These are phyloP conservation scores for Quadroppia sp. DNA, from an alignment of 2,888 invertebrate genomes.

Conservation along the genomic window DNA sequence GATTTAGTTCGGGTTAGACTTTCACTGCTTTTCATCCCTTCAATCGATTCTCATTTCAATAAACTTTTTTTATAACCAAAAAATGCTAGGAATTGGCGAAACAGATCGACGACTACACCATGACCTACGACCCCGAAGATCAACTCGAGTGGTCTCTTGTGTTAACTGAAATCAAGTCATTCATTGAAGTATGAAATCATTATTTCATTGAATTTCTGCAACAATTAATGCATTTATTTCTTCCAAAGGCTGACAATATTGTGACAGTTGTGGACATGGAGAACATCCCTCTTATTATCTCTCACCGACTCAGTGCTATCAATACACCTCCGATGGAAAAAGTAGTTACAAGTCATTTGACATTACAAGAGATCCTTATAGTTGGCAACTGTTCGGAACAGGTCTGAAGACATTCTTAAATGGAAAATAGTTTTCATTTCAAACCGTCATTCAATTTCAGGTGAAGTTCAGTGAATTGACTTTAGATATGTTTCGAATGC, in stretches of 20 bases:
- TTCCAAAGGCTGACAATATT: slow-evolving; percentile 69
- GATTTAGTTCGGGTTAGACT: slow-evolving; percentile 70
- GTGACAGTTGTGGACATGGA: slow-evolving; percentile 84
- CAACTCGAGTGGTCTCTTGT: slow-evolving; percentile 93
- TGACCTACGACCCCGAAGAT: slow-evolving; percentile 94
- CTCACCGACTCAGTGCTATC: slow-evolving; percentile 77
- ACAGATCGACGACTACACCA: slow-evolving; percentile 91
- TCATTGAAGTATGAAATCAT: slow-evolving; percentile 62
- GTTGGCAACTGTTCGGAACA: slow-evolving; percentile 90
- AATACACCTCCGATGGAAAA: slow-evolving; percentile 84
- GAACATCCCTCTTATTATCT: slow-evolving; percentile 73
- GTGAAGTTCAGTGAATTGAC: slow-evolving; percentile 94
- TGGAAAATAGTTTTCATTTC: background rate
- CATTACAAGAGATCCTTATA: slow-evolving; percentile 87
- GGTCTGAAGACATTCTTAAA: slow-evolving; percentile 51
- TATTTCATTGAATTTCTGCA: background rate
- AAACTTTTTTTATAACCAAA: background rate
- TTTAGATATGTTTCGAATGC: slow-evolving; percentile 95
- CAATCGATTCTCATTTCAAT: background rate
- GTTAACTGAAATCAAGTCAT: slow-evolving; percentile 87
- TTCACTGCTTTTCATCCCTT: background rate
- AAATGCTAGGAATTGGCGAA: slow-evolving; percentile 71
- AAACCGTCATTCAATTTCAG: slow-evolving; percentile 50
- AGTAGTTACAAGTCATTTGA: slow-evolving; percentile 75
- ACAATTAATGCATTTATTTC: background rate